phyloP scores from a whole-genome alignment of 2,888 invertebrate genomes.

The Alloplasta piceator region DNA sequence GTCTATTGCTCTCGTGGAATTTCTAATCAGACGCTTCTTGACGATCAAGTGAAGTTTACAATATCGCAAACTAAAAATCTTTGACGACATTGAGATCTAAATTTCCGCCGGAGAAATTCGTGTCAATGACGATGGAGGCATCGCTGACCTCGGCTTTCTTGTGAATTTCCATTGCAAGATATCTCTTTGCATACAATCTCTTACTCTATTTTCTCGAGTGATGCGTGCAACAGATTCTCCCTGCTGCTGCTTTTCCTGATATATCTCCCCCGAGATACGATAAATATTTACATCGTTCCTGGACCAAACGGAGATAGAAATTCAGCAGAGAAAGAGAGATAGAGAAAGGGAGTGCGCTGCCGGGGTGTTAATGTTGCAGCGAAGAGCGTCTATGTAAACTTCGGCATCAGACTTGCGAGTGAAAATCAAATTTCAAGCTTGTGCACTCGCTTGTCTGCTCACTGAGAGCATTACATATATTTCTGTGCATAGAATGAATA shows the following conservation, averaged over 20 bases:
- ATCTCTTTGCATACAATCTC: conserved; percentile 13
- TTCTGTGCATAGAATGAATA: neutral
- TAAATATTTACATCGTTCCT: conserved; percentile 57
- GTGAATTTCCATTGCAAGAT: conserved; percentile 24
- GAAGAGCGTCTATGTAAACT: conserved; percentile 38
- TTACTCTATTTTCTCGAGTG: conserved; percentile 23
- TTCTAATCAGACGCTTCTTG: neutral
- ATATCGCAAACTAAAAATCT: neutral
- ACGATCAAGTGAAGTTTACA: neutral
- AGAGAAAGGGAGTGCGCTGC: neutral
- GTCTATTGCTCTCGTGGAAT: neutral
- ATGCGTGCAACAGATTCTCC: conserved; percentile 7
- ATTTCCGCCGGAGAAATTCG: neutral
- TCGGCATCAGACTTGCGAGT: conserved; percentile 20
- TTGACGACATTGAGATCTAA: neutral
- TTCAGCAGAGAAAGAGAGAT: neutral
- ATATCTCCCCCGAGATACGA: conserved; percentile 31
- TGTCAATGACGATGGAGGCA: neutral
- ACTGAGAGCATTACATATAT: conserved; percentile 11
- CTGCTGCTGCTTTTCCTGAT: neutral
- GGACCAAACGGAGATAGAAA: conserved; percentile 12
- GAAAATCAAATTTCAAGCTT: conserved; percentile 41
- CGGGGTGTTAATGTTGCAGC: conserved; percentile 44
- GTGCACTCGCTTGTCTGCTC: neutral
- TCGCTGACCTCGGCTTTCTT: conserved; percentile 7